A percentile compares a stretch with the other conserved stretches of the same genome.
These are phyloP conservation scores for Carabus problematicus DNA, from an alignment of 2,888 invertebrate genomes.

Conservation along the genomic window DNA sequence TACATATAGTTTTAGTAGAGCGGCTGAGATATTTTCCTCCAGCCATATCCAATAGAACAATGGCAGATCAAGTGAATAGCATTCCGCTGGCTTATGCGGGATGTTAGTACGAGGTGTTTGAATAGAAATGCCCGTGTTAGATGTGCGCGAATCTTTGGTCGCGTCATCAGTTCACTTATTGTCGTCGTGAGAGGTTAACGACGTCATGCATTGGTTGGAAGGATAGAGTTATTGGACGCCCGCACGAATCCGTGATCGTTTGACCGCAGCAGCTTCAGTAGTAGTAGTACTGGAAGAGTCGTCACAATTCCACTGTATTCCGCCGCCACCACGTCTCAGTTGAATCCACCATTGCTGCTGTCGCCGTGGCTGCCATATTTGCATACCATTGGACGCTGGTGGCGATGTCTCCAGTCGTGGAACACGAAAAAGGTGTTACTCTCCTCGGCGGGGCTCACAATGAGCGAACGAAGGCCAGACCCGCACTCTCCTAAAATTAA, in stretches of 20 bases:
- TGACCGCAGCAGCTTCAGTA: conserved; percentile 4
- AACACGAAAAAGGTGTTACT: conserved; percentile 63
- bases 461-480: conserved; percentile 25
- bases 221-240: conserved; percentile 2
- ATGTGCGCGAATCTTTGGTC: conserved; percentile 3
- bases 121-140: too few species aligned
- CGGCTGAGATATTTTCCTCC: too few species aligned
- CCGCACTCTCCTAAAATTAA: conserved; percentile 53
- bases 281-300: too few species aligned
- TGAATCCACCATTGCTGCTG: neutral
- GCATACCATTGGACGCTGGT: conserved; percentile 56
- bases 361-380: conserved; percentile 58
- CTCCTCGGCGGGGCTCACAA: conserved; percentile 38
- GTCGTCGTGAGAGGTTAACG: conserved; percentile 9
- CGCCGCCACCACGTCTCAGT: too few species aligned
- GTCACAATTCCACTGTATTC: too few species aligned
- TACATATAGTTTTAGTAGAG: too few species aligned
- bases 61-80: too few species aligned
- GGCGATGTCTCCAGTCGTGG: conserved; percentile 55
- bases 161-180: conserved; percentile 18
- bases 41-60: too few species aligned
- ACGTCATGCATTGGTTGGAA: neutral
- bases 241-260: conserved; percentile 9
- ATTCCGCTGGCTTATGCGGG: too few species aligned
- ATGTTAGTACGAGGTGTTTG: too few species aligned